Percentiles rank a stretch among this genome's conserved stretches.
These are phyloP conservation scores for Drosophila virilis DNA, from an alignment of 1,140 invertebrate genomes.

Conservation along the genomic window DNA sequence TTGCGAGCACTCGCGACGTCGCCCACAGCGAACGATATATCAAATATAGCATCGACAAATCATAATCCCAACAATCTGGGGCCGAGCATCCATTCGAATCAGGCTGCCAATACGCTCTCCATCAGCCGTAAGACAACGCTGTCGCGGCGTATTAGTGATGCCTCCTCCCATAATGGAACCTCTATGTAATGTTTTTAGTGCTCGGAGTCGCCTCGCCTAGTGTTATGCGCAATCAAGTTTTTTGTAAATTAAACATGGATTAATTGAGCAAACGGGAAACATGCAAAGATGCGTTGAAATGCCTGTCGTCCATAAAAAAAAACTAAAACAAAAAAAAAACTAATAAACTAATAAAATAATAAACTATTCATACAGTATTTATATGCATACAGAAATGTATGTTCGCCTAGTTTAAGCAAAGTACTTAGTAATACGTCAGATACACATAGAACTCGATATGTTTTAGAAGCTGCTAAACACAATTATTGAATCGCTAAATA, in stretches of 20 bases:
- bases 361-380: constrained; percentile 35
- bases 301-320: constrained; percentile 29
- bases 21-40: constrained; percentile 91
- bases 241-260: constrained; percentile 55
- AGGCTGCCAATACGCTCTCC: constrained; percentile 77
- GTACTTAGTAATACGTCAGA: constrained; percentile 7
- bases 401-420: constrained; percentile 21
- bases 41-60: constrained; percentile 89
- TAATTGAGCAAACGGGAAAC: constrained; percentile 9
- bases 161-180: constrained; percentile 85
- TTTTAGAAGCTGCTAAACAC: neutral
- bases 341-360: constrained; percentile 5
- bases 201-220: constrained; percentile 8
- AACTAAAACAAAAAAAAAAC: neutral
- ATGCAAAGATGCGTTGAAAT: neutral
- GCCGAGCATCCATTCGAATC: constrained; percentile 42
- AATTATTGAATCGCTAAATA: constrained; percentile 2
- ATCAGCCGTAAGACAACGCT: constrained; percentile 85
- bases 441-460: neutral
- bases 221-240: constrained; percentile 40
- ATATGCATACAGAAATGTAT: constrained; percentile 34
- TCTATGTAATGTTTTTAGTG: constrained; percentile 61
- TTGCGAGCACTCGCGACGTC: constrained; percentile 88
- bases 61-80: constrained; percentile 34
- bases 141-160: constrained; percentile 87